Percentiles rank a stretch among this genome's conserved stretches.
These are phyloP conservation scores for Phocoena phocoena DNA, from an alignment of 2,113 vertebrate genomes.

Conservation along the genomic window DNA sequence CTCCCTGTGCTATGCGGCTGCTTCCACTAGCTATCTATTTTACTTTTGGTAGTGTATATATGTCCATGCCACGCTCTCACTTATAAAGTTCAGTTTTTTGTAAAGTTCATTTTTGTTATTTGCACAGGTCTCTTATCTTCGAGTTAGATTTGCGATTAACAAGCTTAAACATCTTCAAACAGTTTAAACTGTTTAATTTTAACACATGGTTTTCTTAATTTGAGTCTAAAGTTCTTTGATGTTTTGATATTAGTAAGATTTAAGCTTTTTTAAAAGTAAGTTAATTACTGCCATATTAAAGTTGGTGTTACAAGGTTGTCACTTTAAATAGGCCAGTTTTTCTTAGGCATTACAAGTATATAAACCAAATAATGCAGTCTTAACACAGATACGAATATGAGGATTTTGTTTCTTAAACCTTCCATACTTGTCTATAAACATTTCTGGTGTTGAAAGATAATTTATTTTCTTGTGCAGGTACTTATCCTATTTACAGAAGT, in stretches of 20 bases:
- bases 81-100: neutral
- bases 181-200: slow-evolving; percentile 30
- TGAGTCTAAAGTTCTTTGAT: neutral
- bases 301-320: neutral
- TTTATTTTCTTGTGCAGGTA: neutral
- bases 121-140: neutral
- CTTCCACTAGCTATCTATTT: no score
- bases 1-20: no score
- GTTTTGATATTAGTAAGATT: neutral
- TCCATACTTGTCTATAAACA: slow-evolving; percentile 12
- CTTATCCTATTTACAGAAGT: neutral
- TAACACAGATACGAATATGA: neutral
- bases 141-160: neutral
- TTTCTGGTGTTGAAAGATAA: neutral
- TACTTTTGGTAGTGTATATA: no score
- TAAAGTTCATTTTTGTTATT: neutral
- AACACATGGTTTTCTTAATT: slow-evolving; percentile 5
- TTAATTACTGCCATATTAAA: slow-evolving; percentile 1
- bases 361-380: neutral
- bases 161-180: neutral
- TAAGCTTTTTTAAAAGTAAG: slow-evolving; percentile 15
- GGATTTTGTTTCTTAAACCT: slow-evolving; percentile 36
- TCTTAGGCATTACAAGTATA: neutral
- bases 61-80: no score
- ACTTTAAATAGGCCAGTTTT: neutral